Evolutionary conservation across 2,888 invertebrate genomes (phyloP).

Genomic region (Agrotis exclamationis): DNA sequence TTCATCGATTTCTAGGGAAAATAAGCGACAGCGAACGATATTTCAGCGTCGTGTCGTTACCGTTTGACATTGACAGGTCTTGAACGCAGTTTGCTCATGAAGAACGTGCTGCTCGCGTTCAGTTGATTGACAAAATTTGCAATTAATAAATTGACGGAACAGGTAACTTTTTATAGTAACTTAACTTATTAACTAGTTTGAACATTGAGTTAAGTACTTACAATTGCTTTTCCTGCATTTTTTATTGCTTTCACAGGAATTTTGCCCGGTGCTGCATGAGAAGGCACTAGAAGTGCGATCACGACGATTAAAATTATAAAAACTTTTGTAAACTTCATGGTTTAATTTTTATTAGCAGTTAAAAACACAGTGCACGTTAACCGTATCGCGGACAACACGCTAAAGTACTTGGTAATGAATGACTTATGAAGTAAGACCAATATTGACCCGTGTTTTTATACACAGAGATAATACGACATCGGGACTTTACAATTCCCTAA

Average conservation of each 20-base stretch:
- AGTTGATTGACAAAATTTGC: background rate
- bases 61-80: background rate
- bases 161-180: no score
- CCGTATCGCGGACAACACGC: background rate
- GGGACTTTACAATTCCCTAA: conserved; percentile 60
- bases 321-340: conserved; percentile 63
- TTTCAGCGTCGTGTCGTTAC: no score
- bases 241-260: conserved; percentile 66
- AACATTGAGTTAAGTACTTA: conserved; percentile 22
- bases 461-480: conserved; percentile 42
- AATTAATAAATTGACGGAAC: no score
- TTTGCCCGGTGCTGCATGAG: conserved; percentile 70
- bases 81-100: background rate
- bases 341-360: background rate
- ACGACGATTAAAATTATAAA: conserved; percentile 53
- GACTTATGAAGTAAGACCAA: conserved; percentile 27
- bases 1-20: no score
- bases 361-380: background rate
- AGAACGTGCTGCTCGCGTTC: background rate
- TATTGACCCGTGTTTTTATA: conserved; percentile 57
- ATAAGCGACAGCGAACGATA: no score
- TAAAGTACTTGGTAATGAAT: conserved; percentile 15
- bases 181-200: no score
- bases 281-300: conserved; percentile 53
- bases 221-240: conserved; percentile 32